Evolutionary conservation across 1,140 invertebrate genomes (phyloP).

Genomic region (Hirudo medicinalis): DNA sequence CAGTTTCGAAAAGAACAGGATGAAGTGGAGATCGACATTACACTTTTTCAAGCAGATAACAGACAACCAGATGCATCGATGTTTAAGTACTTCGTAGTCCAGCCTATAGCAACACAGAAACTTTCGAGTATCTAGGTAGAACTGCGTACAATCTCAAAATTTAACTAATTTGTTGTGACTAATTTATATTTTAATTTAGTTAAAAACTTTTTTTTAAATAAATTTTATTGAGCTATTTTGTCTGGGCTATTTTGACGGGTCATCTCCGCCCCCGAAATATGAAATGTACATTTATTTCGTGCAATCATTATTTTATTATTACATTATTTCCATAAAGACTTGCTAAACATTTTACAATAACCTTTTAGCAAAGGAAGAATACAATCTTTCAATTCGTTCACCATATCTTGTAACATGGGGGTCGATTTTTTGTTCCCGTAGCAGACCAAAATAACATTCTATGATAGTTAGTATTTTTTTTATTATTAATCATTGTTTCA

Average conservation of each 20-base stretch:
- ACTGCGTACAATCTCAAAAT: no score
- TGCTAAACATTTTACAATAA: not conserved
- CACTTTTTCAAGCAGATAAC: no score
- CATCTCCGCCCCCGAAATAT: no score
- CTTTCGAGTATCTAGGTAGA: no score
- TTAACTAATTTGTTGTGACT: no score
- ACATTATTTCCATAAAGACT: not conserved
- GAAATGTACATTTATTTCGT: not conserved
- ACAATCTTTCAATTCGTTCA: conserved; percentile 13
- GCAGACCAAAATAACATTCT: conserved; percentile 1
- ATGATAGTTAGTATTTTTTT: not conserved
- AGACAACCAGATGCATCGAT: no score
- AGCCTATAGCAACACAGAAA: no score
- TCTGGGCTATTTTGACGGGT: no score
- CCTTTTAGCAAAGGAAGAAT: conserved; percentile 9
- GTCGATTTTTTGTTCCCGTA: not conserved
- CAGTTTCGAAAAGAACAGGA: no score
- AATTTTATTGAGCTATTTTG: no score
- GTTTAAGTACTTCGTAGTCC: no score
- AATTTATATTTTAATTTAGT: not conserved
- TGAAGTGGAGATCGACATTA: no score
- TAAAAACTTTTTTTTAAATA: not conserved
- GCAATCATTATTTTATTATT: not conserved
- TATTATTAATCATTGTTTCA: not conserved
- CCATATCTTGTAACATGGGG: conserved; percentile 1